phyloP scores from a whole-genome alignment of 1,140 invertebrate genomes.

The Macrobrachium nipponense region DNA sequence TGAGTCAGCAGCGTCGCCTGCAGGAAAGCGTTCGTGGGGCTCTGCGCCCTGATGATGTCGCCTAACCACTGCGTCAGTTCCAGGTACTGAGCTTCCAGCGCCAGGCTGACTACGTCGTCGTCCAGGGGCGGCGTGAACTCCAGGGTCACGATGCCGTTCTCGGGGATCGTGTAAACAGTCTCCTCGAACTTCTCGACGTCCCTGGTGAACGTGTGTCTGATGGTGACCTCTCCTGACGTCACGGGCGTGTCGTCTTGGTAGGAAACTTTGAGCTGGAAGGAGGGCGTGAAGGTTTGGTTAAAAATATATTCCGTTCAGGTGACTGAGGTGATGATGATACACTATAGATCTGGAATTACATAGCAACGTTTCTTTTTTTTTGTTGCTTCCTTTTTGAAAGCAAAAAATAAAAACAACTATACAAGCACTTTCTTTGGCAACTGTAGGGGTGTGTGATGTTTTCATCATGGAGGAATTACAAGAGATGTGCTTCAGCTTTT shows the following conservation, averaged over 20 bases:
- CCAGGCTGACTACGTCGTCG: slow-evolving; percentile 66
- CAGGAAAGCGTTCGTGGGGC: slow-evolving; percentile 80
- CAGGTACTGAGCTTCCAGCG: slow-evolving; percentile 75
- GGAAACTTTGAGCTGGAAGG: slow-evolving; percentile 76
- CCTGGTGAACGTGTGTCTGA: slow-evolving; percentile 78
- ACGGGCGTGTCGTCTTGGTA: slow-evolving; percentile 83
- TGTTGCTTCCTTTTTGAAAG: no score
- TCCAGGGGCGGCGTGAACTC: slow-evolving; percentile 77
- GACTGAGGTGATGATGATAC: no score
- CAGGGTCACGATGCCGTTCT: slow-evolving; percentile 79
- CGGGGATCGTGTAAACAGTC: slow-evolving; percentile 73
- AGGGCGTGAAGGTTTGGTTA: neutral
- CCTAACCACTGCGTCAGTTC: slow-evolving; percentile 84
- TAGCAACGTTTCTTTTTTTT: no score
- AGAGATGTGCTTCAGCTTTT: no score
- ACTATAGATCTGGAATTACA: no score
- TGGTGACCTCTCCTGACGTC: slow-evolving; percentile 73
- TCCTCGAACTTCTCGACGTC: slow-evolving; percentile 76
- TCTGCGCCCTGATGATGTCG: slow-evolving; percentile 80
- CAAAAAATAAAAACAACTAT: no score
- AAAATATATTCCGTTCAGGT: no score
- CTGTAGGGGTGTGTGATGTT: no score
- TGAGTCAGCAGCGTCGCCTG: slow-evolving; percentile 79
- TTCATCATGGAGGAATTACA: no score
- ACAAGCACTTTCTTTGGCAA: no score